Percentiles rank a stretch among this genome's conserved stretches.
Evolutionary conservation across 1,140 invertebrate species (phyloP).

Genomic region (Popillia japonica): DNA sequence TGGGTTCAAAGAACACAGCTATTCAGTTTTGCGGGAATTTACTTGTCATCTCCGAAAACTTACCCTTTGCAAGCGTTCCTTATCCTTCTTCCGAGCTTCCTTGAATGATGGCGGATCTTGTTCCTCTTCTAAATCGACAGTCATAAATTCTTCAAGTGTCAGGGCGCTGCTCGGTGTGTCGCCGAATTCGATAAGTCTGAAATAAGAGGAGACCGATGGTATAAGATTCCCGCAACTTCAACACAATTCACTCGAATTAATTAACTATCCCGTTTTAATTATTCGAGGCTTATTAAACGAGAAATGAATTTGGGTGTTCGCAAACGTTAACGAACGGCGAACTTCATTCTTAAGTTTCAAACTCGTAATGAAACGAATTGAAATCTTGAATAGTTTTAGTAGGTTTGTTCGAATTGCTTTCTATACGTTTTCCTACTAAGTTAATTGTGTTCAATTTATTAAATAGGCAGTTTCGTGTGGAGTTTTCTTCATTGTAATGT

Average conservation of each 20-base stretch:
- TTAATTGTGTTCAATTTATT: too few species aligned
- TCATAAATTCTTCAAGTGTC: slow-evolving; percentile 97
- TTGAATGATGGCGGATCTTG: slow-evolving; percentile 96
- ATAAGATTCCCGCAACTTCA: neutral
- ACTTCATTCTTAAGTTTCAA: neutral
- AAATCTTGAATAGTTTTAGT: neutral
- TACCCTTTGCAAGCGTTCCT: slow-evolving; percentile 79
- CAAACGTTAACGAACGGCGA: neutral
- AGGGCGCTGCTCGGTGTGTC: slow-evolving; percentile 91
- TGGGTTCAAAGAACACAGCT: too few species aligned
- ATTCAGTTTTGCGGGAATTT: too few species aligned
- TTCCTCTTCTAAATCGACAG: slow-evolving; percentile 94
- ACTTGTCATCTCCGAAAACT: slow-evolving; percentile 17
- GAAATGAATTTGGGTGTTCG: neutral
- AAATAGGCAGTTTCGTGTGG: too few species aligned
- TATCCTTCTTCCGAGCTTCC: slow-evolving; percentile 85
- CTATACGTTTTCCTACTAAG: too few species aligned
- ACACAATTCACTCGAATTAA: neutral
- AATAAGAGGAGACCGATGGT: slow-evolving; percentile 36
- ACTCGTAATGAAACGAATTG: neutral
- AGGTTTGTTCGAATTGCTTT: too few species aligned
- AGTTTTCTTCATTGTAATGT: too few species aligned
- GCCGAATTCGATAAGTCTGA: slow-evolving; percentile 91
- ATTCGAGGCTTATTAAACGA: neutral
- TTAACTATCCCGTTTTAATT: neutral